Conservation (phyloP, 2,113 vertebrate genomes). For the Psittacula cyanocephala region DNA sequence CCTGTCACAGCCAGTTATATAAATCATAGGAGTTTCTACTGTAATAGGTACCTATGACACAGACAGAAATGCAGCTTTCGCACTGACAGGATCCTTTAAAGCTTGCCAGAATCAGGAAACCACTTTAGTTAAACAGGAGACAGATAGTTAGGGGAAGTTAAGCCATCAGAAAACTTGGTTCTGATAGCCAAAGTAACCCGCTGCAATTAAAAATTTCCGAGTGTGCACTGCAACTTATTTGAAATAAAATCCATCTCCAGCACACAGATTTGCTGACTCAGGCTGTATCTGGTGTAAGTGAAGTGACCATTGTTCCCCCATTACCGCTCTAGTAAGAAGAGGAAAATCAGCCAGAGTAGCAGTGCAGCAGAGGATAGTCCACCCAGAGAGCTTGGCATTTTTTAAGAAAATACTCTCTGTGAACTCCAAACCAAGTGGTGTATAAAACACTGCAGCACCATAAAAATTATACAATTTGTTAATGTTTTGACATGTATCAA, state of each 20-base stretch:
- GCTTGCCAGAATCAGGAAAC: neutral
- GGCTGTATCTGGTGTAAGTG: neutral
- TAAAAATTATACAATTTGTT: neutral
- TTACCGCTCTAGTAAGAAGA: neutral
- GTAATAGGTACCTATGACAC: neutral
- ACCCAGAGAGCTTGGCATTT: neutral
- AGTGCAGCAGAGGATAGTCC: neutral
- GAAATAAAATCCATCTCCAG: neutral
- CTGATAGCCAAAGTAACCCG: neutral
- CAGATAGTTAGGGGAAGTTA: neutral
- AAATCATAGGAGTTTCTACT: neutral
- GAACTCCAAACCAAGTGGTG: neutral
- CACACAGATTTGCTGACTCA: neutral
- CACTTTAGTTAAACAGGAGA: neutral
- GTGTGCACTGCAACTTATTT: neutral
- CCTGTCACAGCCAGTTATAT: neutral
- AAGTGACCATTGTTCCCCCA: neutral
- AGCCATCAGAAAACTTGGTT: neutral
- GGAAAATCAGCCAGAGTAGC: neutral
- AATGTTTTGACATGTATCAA: neutral
- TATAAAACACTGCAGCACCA: neutral
- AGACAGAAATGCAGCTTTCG: neutral
- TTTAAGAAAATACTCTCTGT: neutral
- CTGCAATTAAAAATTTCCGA: neutral
- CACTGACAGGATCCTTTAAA: neutral